phyloP scores from a whole-genome alignment of 2,888 invertebrate genomes.

The Spilarctia lutea region DNA sequence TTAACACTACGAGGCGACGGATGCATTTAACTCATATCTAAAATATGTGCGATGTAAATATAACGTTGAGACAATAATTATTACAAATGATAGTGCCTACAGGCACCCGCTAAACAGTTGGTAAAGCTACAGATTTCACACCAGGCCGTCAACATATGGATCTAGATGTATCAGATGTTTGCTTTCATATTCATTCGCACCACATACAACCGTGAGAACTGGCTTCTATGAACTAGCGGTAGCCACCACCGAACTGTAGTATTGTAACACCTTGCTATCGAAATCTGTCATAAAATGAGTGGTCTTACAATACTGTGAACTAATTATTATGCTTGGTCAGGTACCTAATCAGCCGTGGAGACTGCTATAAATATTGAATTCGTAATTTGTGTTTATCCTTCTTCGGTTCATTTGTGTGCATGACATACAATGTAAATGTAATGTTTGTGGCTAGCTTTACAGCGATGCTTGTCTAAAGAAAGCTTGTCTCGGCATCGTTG shows the following conservation, averaged over 20 bases:
- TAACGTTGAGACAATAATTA: slow-evolving; percentile 85
- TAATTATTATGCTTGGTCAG: slow-evolving; percentile 71
- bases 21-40: slow-evolving; percentile 70
- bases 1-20: slow-evolving; percentile 60
- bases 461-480: slow-evolving; percentile 17
- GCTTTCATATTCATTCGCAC: slow-evolving; percentile 84
- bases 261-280: slow-evolving; percentile 72
- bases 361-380: slow-evolving; percentile 57
- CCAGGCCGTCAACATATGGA: slow-evolving; percentile 86
- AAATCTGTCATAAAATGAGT: slow-evolving; percentile 65
- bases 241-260: slow-evolving; percentile 75
- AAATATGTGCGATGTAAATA: slow-evolving; percentile 79
- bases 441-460: slow-evolving; percentile 37
- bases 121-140: slow-evolving; percentile 87
- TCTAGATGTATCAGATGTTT: slow-evolving; percentile 85
- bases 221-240: slow-evolving; percentile 76
- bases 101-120: slow-evolving; percentile 83
- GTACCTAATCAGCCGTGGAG: slow-evolving; percentile 53
- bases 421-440: slow-evolving; percentile 46
- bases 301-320: slow-evolving; percentile 75
- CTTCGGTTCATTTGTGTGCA: slow-evolving; percentile 37
- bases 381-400: slow-evolving; percentile 56
- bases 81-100: slow-evolving; percentile 85
- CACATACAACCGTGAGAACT: slow-evolving; percentile 82
- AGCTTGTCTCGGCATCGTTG: background rate